phyloP scores from a whole-genome alignment of 2,888 invertebrate species.

The Frankliniella fusca region DNA sequence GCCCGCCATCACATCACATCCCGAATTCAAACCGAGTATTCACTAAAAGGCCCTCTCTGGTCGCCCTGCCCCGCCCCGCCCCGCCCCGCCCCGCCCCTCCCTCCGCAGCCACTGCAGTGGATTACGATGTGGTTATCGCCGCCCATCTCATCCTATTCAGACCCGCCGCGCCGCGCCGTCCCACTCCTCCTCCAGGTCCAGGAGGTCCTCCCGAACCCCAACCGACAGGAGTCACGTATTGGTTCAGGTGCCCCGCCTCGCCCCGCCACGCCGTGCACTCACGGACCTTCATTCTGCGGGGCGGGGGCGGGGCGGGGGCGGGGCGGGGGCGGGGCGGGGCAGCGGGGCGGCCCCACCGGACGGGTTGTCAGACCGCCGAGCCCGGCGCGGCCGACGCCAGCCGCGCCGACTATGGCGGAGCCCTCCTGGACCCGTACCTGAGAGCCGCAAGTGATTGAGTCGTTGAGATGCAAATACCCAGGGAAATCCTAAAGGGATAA shows the following conservation, averaged over 20 bases:
- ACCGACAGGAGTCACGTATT: background rate
- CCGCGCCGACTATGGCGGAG: background rate
- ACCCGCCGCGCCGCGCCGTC: background rate
- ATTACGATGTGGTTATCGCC: slow-evolving; percentile 17
- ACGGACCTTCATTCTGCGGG: too few relatives aligned
- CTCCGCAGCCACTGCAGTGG: background rate
- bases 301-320: too few relatives aligned
- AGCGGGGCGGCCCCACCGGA: too few relatives aligned
- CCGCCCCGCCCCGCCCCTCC: background rate
- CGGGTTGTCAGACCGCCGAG: background rate
- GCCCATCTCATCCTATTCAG: background rate
- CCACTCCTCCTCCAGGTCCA: background rate
- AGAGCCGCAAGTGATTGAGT: too few relatives aligned
- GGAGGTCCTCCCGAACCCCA: background rate
- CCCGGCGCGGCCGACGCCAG: background rate
- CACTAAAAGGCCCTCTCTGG: background rate
- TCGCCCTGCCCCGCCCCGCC: background rate
- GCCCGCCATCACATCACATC: background rate
- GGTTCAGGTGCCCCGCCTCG: background rate
- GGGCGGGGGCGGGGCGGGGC: too few relatives aligned
- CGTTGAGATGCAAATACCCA: too few relatives aligned
- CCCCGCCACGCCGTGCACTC: background rate
- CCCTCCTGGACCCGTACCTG: background rate
- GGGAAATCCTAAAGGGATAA: too few relatives aligned
- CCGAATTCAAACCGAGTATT: slow-evolving; percentile 13